A percentile compares a stretch with the other conserved stretches of the same genome.
phyloP scores from a whole-genome alignment of 2,797 vertebrate species.

The Chrosomus eos region DNA sequence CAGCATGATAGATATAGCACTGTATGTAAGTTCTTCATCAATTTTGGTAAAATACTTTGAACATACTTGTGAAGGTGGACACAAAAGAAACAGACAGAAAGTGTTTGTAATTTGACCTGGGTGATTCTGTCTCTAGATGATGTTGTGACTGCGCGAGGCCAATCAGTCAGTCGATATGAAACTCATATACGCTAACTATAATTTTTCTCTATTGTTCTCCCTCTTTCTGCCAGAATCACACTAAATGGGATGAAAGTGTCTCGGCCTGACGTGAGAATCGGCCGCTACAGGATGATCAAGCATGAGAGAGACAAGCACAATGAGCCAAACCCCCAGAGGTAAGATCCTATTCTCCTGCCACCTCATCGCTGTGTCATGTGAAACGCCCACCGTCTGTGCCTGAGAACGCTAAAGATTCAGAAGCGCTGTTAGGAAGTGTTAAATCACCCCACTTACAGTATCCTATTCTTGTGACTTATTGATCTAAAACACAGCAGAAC shows the following conservation, averaged over 20 bases:
- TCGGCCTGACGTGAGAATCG: conserved; percentile 93
- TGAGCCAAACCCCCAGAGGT: conserved; percentile 99
- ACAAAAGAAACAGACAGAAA: not conserved
- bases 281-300: conserved; percentile 99
- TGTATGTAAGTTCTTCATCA: not conserved
- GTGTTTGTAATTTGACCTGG: not conserved
- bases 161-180: conserved; percentile 22
- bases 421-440: conserved; percentile 23
- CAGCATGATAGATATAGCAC: not conserved
- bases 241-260: conserved; percentile 99
- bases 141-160: not conserved
- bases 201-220: conserved; percentile 35
- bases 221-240: conserved; percentile 83
- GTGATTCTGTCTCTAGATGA: not conserved
- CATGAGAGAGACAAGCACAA: conserved; percentile 99
- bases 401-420: not conserved
- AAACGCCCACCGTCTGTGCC: not conserved
- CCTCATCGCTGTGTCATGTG: conserved; percentile 9
- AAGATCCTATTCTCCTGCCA: conserved; percentile 62
- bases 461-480: conserved; percentile 6
- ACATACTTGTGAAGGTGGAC: not conserved
- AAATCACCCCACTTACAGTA: conserved; percentile 22
- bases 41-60: not conserved
- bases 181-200: not conserved
- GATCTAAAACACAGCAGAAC: conserved; percentile 26